Evolutionary conservation across 2,797 vertebrate genomes (phyloP), one percentile per base, ranked within the genome.

Genomic region (Crocidura indochinensis): DNA sequence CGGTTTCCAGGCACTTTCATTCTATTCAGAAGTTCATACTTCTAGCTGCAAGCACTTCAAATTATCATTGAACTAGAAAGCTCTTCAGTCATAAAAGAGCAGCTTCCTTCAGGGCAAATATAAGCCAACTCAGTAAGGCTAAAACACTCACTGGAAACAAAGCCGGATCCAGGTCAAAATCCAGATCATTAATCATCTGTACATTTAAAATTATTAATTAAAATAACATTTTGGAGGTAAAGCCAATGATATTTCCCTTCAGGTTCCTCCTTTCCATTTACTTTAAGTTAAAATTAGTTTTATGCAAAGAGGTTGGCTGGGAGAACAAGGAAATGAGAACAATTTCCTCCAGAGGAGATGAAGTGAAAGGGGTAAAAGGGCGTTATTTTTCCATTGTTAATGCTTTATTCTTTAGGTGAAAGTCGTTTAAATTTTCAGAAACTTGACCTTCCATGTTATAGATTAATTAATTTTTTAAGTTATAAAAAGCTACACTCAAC

Each of bases 21-120:
- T 87, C 14, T 85, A 76, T 68, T 69, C 51, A 24, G 11, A 89
- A 92, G 75, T 71, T 90, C 79, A 88, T 64, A 29, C 3, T 1
- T 73, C 62, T 0, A 85, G 65, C 31, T 84, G 1, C 0, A 56
- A 91, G 84, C 62, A 67, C 81, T 62, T 88, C 84, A 44, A 53
- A 90, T 86, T 75, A 72, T 46, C 56, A 80, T 0, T 71, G 46
- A 97, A 85, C n/a, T n/a, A 44, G 62, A 96, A 94, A 95, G 76
- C 24, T 78, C 49, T 1, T 10, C 46, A 77, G n/a, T 27, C 75
- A 19, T 10, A 8, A 67, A 74, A 67, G 90, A 17, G 49, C 38
- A 68, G 10, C 46, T 91, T 72, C 87, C 49, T 60, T 87, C 17
- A 84, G 20, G 60, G 11, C 74, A 94, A 27, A 73, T 47, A 53